phyloP scores from a whole-genome alignment of 2,113 vertebrate genomes.

The Speoplatyrhinus poulsoni region DNA sequence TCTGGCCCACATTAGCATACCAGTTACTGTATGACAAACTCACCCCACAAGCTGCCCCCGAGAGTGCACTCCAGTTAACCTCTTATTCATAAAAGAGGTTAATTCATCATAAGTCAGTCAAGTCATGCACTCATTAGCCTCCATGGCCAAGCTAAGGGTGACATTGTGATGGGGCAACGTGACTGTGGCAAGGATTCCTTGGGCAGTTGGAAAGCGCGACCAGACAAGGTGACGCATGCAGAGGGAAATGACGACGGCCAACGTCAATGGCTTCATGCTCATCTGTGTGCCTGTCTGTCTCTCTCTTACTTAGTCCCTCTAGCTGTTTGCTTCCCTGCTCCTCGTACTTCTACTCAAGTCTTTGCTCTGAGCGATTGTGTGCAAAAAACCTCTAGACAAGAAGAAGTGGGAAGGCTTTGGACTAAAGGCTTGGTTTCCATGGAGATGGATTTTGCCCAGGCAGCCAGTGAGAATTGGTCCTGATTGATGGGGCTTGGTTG shows the following conservation, averaged over 20 bases:
- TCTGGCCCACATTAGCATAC: no score
- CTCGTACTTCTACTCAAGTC: background rate
- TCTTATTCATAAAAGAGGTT: constrained; percentile 26
- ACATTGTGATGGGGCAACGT: constrained; percentile 3
- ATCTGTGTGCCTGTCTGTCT: background rate
- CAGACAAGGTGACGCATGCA: no score
- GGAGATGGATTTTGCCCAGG: constrained; percentile 55
- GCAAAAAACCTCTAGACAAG: constrained; percentile 59
- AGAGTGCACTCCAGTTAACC: constrained; percentile 49
- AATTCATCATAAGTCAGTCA: constrained; percentile 55
- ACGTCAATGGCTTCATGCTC: background rate
- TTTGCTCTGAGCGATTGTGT: constrained; percentile 41
- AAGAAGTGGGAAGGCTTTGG: constrained; percentile 54
- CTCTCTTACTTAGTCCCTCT: background rate
- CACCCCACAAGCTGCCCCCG: constrained; percentile 4
- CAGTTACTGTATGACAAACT: constrained; percentile 22
- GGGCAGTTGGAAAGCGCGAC: no score
- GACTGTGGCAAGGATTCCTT: constrained; percentile 23
- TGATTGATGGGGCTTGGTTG: constrained; percentile 64
- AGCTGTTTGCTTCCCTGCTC: background rate
- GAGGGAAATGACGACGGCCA: no score
- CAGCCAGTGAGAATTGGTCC: constrained; percentile 64
- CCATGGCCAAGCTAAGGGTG: constrained; percentile 9
- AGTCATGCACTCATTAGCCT: constrained; percentile 52
- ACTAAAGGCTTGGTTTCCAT: constrained; percentile 66